A percentile compares a stretch with the other conserved stretches of the same genome.
Conservation (phyloP, 2,797 vertebrate genomes). For the Trachops cirrhosus region DNA sequence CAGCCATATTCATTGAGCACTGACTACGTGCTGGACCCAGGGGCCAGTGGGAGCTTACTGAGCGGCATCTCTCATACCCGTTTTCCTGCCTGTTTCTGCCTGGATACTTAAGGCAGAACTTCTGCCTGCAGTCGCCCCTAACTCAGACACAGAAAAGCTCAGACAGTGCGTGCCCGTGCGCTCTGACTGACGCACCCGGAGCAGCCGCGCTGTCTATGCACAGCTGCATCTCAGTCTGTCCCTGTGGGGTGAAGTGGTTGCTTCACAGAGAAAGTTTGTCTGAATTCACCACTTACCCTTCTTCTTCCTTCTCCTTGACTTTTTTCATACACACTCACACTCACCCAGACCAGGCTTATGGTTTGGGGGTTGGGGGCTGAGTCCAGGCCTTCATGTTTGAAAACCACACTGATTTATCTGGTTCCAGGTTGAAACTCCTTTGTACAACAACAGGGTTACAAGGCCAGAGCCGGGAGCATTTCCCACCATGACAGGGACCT, state of each 20-base stretch:
- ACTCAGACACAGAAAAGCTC: not conserved
- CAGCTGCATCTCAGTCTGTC: not conserved
- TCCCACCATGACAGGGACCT: fast-evolving
- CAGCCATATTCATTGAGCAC: not conserved
- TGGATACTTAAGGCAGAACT: not conserved
- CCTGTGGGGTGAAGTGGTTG: not conserved
- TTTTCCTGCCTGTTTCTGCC: not conserved
- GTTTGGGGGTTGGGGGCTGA: too few relatives aligned
- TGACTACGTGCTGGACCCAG: not conserved
- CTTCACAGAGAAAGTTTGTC: not conserved
- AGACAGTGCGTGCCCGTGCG: not conserved
- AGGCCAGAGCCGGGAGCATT: not conserved
- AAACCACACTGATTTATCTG: not conserved
- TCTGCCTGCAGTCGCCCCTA: not conserved
- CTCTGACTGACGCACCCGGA: fast-evolving
- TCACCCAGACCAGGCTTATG: not conserved
- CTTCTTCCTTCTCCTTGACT: not conserved
- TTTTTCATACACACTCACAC: not conserved
- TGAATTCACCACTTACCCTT: not conserved
- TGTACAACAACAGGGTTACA: not conserved
- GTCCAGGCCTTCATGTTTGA: not conserved
- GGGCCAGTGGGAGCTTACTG: not conserved
- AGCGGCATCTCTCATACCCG: fast-evolving
- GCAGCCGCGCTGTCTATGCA: fast-evolving
- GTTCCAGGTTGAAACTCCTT: not conserved